These are phyloP conservation scores for Limnothrissa miodon DNA, from an alignment of 2,113 vertebrate species.

Conservation along the genomic window DNA sequence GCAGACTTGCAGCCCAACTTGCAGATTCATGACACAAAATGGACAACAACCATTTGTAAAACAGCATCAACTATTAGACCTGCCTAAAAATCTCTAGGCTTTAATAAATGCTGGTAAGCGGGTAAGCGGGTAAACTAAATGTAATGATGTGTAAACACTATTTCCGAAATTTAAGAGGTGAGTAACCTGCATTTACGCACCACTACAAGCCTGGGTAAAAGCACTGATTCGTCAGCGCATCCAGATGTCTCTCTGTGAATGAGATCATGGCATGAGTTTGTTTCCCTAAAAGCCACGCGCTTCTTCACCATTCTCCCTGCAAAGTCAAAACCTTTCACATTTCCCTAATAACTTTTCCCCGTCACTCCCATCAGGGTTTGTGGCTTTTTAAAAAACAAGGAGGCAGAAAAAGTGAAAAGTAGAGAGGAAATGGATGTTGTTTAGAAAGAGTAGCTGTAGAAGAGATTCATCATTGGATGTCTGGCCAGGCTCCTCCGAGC, in stretches of 20 bases:
- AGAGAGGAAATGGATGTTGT: not conserved
- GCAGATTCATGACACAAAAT: too few species aligned
- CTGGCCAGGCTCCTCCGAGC: not conserved
- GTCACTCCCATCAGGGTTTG: not conserved
- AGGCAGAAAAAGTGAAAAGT: not conserved
- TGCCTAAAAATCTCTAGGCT: too few species aligned
- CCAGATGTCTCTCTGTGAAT: not conserved
- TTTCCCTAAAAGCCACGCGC: not conserved
- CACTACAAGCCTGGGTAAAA: too few species aligned
- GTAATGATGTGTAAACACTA: too few species aligned
- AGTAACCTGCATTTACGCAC: too few species aligned
- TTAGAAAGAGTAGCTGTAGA: not conserved
- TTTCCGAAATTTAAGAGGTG: too few species aligned
- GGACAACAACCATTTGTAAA: too few species aligned
- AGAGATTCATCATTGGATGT: conserved; percentile 26
- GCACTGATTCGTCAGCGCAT: not conserved
- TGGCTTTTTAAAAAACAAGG: not conserved
- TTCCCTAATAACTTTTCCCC: too few species aligned
- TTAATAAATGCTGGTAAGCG: too few species aligned
- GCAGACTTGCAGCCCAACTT: too few species aligned
- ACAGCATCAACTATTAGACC: too few species aligned
- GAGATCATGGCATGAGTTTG: not conserved
- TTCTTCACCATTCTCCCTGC: not conserved
- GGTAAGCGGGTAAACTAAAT: too few species aligned
- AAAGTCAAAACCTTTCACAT: not conserved